Evolutionary conservation across 64 coral and sea anemone genomes (phyloP).

Genomic region (Dendrophyllia cribrosa): DNA sequence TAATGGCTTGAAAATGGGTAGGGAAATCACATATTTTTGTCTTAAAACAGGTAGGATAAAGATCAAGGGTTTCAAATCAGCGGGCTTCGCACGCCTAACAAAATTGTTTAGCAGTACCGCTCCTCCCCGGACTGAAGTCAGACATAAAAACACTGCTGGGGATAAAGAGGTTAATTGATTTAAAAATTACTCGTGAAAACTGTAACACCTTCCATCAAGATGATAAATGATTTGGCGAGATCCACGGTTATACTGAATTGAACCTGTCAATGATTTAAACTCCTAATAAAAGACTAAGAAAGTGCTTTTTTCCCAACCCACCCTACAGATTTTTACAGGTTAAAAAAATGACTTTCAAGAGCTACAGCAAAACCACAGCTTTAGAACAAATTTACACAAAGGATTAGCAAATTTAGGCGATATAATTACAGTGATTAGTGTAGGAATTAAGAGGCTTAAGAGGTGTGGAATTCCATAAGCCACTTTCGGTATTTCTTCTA

Average conservation of each 20-base stretch:
- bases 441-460: slow-evolving; percentile 10
- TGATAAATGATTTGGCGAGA: slow-evolving; percentile 29
- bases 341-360: neutral
- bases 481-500: slow-evolving; percentile 7
- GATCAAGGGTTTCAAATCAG: too few relatives aligned
- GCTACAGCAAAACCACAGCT: neutral
- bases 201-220: neutral
- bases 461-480: slow-evolving; percentile 12
- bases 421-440: slow-evolving; percentile 15
- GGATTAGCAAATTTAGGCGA: slow-evolving; percentile 9
- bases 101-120: too few relatives aligned
- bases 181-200: slow-evolving; percentile 11
- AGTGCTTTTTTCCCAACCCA: neutral
- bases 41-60: too few relatives aligned
- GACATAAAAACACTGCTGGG: neutral
- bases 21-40: too few relatives aligned
- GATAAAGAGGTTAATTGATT: slow-evolving; percentile 10
- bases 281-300: neutral
- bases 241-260: too few relatives aligned
- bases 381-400: neutral
- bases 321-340: neutral
- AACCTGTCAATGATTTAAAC: neutral
- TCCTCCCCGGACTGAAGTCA: too few relatives aligned
- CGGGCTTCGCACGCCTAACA: too few relatives aligned
- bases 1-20: too few relatives aligned